Percentiles rank a stretch among this genome's conserved stretches.
Conservation (phyloP, 2,888 invertebrate genomes). For the Stenodema calcarata region DNA sequence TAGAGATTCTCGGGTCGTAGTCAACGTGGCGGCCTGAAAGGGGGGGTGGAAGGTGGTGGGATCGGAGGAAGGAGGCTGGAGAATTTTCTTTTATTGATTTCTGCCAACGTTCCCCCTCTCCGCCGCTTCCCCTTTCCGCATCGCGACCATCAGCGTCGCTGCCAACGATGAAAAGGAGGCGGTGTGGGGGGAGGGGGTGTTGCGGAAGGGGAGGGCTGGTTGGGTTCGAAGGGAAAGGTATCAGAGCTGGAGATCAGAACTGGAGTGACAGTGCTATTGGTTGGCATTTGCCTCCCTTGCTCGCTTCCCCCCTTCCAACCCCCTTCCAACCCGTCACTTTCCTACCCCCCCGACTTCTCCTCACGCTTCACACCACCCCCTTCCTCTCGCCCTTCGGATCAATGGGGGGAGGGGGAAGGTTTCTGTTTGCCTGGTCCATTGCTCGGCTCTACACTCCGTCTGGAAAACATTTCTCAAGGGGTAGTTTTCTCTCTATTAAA, state of each 20-base stretch:
- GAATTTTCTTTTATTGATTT: conserved; percentile 55
- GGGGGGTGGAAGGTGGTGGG: no score
- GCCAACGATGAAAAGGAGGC: neutral
- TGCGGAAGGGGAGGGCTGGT: no score
- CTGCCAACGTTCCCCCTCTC: conserved; percentile 37
- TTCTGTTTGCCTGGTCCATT: conserved; percentile 53
- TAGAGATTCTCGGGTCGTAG: conserved; percentile 45
- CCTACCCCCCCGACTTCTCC: neutral
- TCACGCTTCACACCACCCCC: neutral
- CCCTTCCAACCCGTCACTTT: conserved; percentile 13
- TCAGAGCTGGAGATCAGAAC: conserved; percentile 52
- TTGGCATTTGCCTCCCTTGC: conserved; percentile 51
- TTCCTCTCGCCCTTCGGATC: conserved; percentile 53
- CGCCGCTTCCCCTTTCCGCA: conserved; percentile 43
- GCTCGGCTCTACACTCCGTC: conserved; percentile 53
- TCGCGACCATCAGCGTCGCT: neutral
- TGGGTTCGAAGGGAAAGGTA: conserved; percentile 48
- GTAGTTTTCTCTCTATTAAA: conserved; percentile 43
- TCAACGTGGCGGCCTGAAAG: neutral
- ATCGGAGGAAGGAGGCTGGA: conserved; percentile 53
- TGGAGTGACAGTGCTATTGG: conserved; percentile 53
- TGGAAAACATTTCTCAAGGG: conserved; percentile 52
- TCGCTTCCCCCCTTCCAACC: conserved; percentile 7
- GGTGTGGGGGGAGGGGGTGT: neutral
- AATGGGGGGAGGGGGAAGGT: conserved; percentile 48